Base-by-base conservation (phyloP, 2,888 invertebrate genomes). In the Drosophila tanythrix region DNA sequence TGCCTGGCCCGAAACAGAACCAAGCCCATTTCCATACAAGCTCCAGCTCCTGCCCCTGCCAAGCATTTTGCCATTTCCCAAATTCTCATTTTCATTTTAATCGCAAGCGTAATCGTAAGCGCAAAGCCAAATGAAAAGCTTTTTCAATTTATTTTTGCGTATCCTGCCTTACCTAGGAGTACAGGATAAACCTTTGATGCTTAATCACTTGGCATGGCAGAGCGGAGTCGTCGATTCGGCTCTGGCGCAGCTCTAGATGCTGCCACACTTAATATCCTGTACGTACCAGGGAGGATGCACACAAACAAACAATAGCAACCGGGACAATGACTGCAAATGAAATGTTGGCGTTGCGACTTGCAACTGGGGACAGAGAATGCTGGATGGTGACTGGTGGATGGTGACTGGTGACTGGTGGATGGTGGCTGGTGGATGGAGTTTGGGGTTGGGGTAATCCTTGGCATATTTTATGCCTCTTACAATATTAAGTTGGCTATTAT, bases 61-160 rank as follows among this genome's bases (percentile, higher is more conserved):
- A 46, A 25, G 2, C 21, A 46, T 46, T 46, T 46, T 25, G 21
- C 46, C 40, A n/a, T 36, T 46, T 2, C 18, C 53, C 43, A 25
- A 55, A 43, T 36, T 62, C 58, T 15, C 67, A 75, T 84, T 86
- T 88, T 83, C 86, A 84, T 76, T 84, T 86, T 88, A 84, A 86
- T 88, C 84, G 82, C 82, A 76, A 73, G 75, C 87, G 81, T 52
- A 63, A 63, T 63, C 64, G 48, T 71, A 88, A 83, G 33, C 33
- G 33, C 33, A 11, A 10, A 33, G 85, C 82, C 88, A 88, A 88
- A 80, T 82, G 88, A 80, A 83, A 87, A 87, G 84, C 84, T 81
- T 88, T 88, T 88, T 86, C 89, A 88, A 88, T 86, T 88, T 86
- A 86, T 76, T 79, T 79, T 70, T 66, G 60, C 53, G 60, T 74